These are phyloP conservation scores for Sminthurides aquaticus DNA, from an alignment of 2,888 invertebrate species.

Conservation along the genomic window DNA sequence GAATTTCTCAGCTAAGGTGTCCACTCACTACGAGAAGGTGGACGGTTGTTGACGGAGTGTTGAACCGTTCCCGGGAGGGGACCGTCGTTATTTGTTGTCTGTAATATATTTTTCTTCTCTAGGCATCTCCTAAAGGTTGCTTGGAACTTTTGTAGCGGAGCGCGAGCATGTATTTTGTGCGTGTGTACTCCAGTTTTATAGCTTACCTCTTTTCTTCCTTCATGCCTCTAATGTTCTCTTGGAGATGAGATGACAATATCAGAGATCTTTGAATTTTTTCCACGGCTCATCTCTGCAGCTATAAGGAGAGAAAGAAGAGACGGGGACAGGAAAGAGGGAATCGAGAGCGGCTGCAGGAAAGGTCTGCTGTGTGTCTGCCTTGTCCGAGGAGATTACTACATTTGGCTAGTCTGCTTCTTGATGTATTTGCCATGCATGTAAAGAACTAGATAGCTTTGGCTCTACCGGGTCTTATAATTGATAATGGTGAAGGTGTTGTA, in stretches of 20 bases:
- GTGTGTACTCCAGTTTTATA: neutral
- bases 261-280: conserved; percentile 15
- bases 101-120: no score
- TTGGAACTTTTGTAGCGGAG: neutral
- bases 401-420: no score
- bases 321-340: neutral
- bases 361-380: neutral
- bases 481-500: no score
- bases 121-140: neutral
- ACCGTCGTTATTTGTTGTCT: neutral
- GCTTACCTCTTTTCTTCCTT: neutral
- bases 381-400: neutral
- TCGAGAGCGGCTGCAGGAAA: neutral
- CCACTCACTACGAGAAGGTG: neutral
- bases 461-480: no score
- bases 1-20: neutral
- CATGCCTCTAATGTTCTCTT: neutral
- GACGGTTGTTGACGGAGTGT: neutral
- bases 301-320: neutral
- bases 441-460: neutral
- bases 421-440: no score
- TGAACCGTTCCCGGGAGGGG: neutral
- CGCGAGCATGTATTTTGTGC: neutral
- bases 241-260: conserved; percentile 24
- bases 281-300: neutral